Conservation (phyloP, 1,140 invertebrate genomes). For the Leptinotarsa lineolata region DNA sequence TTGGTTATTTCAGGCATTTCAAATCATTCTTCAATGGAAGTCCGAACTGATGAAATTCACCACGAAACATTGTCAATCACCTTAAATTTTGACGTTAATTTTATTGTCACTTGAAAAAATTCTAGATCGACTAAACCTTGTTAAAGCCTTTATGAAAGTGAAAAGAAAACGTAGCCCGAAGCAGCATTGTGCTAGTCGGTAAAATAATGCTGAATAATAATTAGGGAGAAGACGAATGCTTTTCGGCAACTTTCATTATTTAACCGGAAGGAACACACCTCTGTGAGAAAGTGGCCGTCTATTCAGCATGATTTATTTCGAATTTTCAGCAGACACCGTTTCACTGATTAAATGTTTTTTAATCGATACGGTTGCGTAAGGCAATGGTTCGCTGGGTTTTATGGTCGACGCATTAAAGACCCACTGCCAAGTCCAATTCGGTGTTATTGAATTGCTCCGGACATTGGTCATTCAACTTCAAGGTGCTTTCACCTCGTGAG, state of each 20-base stretch:
- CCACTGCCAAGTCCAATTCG: slow-evolving; percentile 1
- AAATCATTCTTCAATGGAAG: too few species aligned
- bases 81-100: not conserved
- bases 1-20: too few species aligned
- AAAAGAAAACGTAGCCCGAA: slow-evolving; percentile 3
- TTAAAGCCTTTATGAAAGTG: not conserved
- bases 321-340: not conserved
- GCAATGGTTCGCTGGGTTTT: not conserved
- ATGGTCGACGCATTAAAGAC: not conserved
- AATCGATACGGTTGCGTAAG: not conserved
- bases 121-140: too few species aligned
- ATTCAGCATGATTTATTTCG: not conserved
- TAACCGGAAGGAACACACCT: slow-evolving; percentile 14
- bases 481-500: too few species aligned
- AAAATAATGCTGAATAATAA: slow-evolving; percentile 18
- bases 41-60: too few species aligned
- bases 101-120: not conserved
- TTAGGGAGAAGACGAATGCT: slow-evolving; percentile 11
- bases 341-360: not conserved
- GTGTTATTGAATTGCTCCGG: not conserved
- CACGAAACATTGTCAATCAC: too few species aligned
- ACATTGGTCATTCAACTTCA: too few species aligned
- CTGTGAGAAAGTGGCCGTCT: not conserved
- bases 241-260: slow-evolving; percentile 20
- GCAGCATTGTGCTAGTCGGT: not conserved